Base-by-base conservation (phyloP, 1,140 invertebrate species). In the Rhopalosiphum padi region DNA sequence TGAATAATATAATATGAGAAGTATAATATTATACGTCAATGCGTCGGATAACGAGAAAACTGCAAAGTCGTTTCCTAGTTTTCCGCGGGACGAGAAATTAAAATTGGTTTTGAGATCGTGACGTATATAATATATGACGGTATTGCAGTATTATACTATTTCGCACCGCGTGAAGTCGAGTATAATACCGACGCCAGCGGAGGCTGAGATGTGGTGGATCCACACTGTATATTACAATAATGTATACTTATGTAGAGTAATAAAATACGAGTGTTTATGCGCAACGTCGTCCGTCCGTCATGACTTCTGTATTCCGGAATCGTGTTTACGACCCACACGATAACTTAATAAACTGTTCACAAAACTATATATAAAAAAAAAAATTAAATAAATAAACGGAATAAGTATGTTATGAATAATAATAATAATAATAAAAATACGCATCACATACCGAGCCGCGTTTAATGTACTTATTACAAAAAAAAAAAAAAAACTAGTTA, bases 261-360 rank as follows among this genome's bases (percentile, higher is more conserved):
- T 88, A 88, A 88, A 88, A 88, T 35, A 88, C 30, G 46, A 51
- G 46, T 88, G 46, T 88, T 88, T 88, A 88, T 88, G n/a, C 46
- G 30, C 46, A 46, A 11, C 86, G 18, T 87, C 86, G 86, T 48
- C 41, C 21, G 83, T 85, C 25, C 83, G 83, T 25, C 35, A 85
- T 41, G 87, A 88, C 87, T 51, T 53, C 87, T 88, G 87, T 51
- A 35, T 48, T 43, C 46, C 48, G 46, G 18, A 35, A 77, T 77
- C n/a, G n/a, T n/a, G 87, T 51, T 88, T 88, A 88, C 46, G 46
- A 51, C 46, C 46, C 46, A 48, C 87, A 21, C 22, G 87, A 88
- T 35, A 35, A 51, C 87, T 51, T 51, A 88, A 88, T 88, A 51
- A 88, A 88, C 87, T 35, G 87, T 88, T 51, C 87, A 88, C n/a